Evolutionary conservation across 1,140 invertebrate genomes (phyloP), one percentile per base, ranked within the genome.

Genomic region (Apis dorsata): DNA sequence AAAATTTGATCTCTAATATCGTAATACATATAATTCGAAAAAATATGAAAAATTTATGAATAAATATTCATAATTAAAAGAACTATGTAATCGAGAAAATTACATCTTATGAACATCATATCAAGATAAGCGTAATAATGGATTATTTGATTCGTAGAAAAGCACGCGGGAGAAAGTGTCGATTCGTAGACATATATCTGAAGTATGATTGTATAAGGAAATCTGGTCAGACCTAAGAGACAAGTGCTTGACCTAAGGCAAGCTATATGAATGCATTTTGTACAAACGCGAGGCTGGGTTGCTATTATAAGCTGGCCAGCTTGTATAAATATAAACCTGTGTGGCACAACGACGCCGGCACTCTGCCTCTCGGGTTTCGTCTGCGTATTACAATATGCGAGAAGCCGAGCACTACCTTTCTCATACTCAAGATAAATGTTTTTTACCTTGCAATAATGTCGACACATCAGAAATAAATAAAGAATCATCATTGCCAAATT

Each of bases 311-410:
- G 90, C 89, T 79, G 83, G 86, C 77, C 89, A 83, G 81, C 72
- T 65, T 90, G 90, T 90, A 92, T 91, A 92, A 93, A 92, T 92
- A 92, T 92, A 92, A 92, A 92, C 91, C 84, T 77, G 89, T 88
- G 88, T 87, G 83, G 85, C 85, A 90, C 88, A 90, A 84, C 86
- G 85, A 89, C 86, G 85, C 84, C 84, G 79, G 86, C 74, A 86
- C 72, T 86, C 88, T 83, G 85, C 76, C 90, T 92, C 90, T 93
- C 92, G 88, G 89, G 91, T 93, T 92, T 93, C 91, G 87, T 91
- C 87, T 89, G 81, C 89, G 90, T 92, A 85, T 88, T 86, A 92
- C 89, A 91, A 92, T 92, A 91, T 90, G 84, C 83, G 86, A 85
- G 73, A 70, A 86, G 72, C 72, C 86, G 83, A 87, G 84, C 77